A percentile compares a stretch with the other conserved stretches of the same genome.
phyloP scores from a whole-genome alignment of 2,888 invertebrate species.

The Agriotes lineatus region DNA sequence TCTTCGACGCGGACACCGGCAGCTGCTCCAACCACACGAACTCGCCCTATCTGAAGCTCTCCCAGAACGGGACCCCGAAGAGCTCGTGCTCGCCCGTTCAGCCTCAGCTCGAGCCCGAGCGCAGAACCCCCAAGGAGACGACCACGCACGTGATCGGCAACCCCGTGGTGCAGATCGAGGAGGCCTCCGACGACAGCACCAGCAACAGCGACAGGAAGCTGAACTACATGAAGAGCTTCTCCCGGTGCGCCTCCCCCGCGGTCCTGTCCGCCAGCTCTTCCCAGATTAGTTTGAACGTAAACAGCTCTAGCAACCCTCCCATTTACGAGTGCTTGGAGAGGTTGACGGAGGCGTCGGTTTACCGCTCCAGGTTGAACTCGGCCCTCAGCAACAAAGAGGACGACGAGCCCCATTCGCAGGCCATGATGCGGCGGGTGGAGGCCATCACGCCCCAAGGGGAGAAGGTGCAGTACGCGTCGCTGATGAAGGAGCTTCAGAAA shows the following conservation, averaged over 20 bases:
- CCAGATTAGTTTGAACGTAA: slow-evolving; percentile 61
- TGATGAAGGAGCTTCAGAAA: slow-evolving; percentile 67
- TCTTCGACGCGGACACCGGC: slow-evolving; percentile 65
- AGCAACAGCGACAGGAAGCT: slow-evolving; percentile 62
- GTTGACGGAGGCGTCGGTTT: slow-evolving; percentile 65
- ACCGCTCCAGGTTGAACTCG: slow-evolving; percentile 64
- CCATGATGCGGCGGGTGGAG: slow-evolving; percentile 57
- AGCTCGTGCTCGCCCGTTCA: slow-evolving; percentile 24
- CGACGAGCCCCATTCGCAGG: slow-evolving; percentile 53
- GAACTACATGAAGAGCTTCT: slow-evolving; percentile 69
- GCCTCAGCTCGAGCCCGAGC: slow-evolving; percentile 12
- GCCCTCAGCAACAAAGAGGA: slow-evolving; percentile 59
- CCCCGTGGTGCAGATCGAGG: slow-evolving; percentile 66
- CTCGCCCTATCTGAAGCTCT: slow-evolving; percentile 59
- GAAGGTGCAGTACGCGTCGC: slow-evolving; percentile 67
- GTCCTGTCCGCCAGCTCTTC: slow-evolving; percentile 67
- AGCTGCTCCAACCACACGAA: slow-evolving; percentile 56
- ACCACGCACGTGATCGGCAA: slow-evolving; percentile 59
- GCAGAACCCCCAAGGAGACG: slow-evolving; percentile 26
- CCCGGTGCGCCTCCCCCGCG: slow-evolving; percentile 67
- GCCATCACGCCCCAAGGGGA: slow-evolving; percentile 62
- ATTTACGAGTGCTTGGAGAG: slow-evolving; percentile 67
- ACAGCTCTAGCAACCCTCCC: slow-evolving; percentile 53
- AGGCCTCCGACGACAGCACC: slow-evolving; percentile 64
- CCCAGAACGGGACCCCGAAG: slow-evolving; percentile 58